Evolutionary conservation across 2,113 vertebrate genomes (phyloP), one percentile per base, ranked within the genome.

Genomic region (Muntiacus reevesi): DNA sequence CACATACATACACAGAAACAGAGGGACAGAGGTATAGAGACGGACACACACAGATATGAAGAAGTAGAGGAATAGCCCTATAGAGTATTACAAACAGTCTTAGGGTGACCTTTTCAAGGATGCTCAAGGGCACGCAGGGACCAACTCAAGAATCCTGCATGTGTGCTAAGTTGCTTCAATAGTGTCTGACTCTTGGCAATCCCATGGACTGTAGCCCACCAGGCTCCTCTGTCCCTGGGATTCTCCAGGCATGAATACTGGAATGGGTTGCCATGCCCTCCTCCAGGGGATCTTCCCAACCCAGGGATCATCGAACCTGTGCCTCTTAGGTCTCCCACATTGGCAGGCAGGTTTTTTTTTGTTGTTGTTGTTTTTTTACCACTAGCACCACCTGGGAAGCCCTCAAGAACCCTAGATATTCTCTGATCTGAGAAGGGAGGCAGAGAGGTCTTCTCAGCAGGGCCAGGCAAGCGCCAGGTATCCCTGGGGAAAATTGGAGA

Each of bases 51-150:
- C 12, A 54, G 28, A 27, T 2, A 50, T 1, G 14, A 12, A 50
- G 5, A 47, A 40, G 55, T 50, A 50, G 30, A 84, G 30, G 36
- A 2, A 6, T 0, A 33, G 43, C 16, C 40, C 16, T 2, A 21
- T 1, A 2, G 6, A 15, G 9, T 1, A 4, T 8, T 28, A 10
- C 7, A 1, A 4, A 5, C 7, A 21, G 28, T n/a, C 47, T 59
- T 33, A 9, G 28, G 36, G 40, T 83, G 36, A 30, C 3, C n/a
- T 50, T 43, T 76, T 7, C n/a, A 8, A 17, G 17, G 52, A 67
- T 71, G 28, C 36, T 57, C 23, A 33, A 6, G 47, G 15, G 40
- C 36, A 11, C 0, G 2, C 52, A 27, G 33, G 16, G 43, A 8
- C 28, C 52, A 54, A 25, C 25, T 11, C 21, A 11, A 33, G 36